Conservation (phyloP, 2,888 invertebrate genomes). For the Leuctra nigra region DNA sequence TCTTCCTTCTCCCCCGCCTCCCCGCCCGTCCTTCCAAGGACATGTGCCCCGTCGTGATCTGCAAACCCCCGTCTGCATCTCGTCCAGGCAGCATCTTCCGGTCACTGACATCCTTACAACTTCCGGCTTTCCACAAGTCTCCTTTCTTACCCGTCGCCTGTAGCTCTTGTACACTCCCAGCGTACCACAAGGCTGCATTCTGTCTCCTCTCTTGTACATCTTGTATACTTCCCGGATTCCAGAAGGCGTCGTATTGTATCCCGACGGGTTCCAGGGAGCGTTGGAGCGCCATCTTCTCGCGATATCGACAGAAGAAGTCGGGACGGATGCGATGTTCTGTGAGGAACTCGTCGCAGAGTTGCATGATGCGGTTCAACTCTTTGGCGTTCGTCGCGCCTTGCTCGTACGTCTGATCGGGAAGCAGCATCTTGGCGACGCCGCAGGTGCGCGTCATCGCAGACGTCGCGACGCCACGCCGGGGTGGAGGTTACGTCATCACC, state of each 20-base stretch:
- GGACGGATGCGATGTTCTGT: slow-evolving; percentile 60
- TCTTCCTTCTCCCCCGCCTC: background rate
- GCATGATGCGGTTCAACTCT: slow-evolving; percentile 44
- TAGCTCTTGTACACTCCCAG: slow-evolving; percentile 60
- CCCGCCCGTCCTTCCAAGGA: background rate
- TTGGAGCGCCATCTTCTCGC: slow-evolving; percentile 45
- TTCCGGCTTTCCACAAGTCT: slow-evolving; percentile 64
- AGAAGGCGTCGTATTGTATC: slow-evolving; percentile 68
- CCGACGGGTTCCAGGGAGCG: slow-evolving; percentile 62
- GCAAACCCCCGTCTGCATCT: background rate
- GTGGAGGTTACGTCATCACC: no score
- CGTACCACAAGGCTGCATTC: slow-evolving; percentile 49
- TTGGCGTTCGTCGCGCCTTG: slow-evolving; percentile 40
- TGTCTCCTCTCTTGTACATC: no score
- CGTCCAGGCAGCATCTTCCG: background rate
- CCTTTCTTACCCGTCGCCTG: slow-evolving; percentile 64
- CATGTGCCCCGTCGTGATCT: background rate
- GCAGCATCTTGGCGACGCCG: slow-evolving; percentile 59
- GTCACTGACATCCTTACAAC: background rate
- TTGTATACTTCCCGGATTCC: slow-evolving; percentile 50
- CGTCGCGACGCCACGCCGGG: slow-evolving; percentile 7
- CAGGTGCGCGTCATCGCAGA: slow-evolving; percentile 17
- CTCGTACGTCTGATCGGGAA: slow-evolving; percentile 77
- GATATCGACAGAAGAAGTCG: slow-evolving; percentile 70
- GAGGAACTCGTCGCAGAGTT: slow-evolving; percentile 56